Evolutionary conservation across 2,113 vertebrate genomes (phyloP), one percentile per base, ranked within the genome.

Genomic region (Limanda limanda): DNA sequence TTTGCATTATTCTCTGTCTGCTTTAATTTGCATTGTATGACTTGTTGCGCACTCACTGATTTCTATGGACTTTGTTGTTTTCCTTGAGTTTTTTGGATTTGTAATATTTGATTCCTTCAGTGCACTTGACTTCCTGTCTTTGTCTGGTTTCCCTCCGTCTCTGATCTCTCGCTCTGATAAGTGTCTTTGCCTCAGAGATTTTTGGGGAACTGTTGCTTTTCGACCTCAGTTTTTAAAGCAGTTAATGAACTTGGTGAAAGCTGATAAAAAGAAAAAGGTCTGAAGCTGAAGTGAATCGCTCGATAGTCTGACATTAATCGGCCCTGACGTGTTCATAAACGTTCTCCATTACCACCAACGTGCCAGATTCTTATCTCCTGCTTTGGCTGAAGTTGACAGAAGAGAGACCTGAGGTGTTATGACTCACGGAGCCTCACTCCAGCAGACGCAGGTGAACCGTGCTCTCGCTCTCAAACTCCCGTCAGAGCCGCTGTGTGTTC

Each of bases 331-430:
- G 67, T 79, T 82, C 66, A 56, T 69, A 65, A 82, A 71, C 31
- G 31, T 31, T 31, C 31, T 31, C 31, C 31, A 1, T 31, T 31
- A 6, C 31, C 6, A 31, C 31, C 1, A 31, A 31, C 20, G 65
- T 79, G 74, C 78, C 35, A 3, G 84, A 88, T 85, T 56, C 60
- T 76, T 85, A 82, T 86, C 76, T 85, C 69, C 78, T 48, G 17
- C 64, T 75, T 67, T 61, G 58, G 74, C 47, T 81, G 48, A 17
- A 47, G 25, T 61, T 82, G 83, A 86, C 68, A 76, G 81, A 88
- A 79, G 66, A 51, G 61, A 48, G 79, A 77, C 79, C 76, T 5
- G 27, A 31, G 31, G 31, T 31, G 31, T 31, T 31, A 31, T 31
- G 31, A 31, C 31, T 31, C 6, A 31, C 31, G 31, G 31, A 31